Evolutionary conservation across 2,888 invertebrate species (phyloP).

Genomic region (Rotaria magnacalcarata): DNA sequence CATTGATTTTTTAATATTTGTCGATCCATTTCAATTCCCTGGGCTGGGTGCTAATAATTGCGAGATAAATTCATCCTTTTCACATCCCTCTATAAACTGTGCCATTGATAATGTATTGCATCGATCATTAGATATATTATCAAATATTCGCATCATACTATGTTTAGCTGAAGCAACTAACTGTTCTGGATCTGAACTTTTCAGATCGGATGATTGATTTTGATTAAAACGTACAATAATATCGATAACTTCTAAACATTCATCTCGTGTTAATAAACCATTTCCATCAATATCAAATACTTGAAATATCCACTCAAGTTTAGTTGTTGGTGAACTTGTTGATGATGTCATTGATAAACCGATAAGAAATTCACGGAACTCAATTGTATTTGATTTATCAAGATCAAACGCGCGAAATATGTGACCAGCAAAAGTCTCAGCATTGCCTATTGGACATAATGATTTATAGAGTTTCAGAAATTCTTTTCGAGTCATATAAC

Average conservation of each 20-base stretch:
- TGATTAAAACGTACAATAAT: not conserved
- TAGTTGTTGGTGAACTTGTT: not conserved
- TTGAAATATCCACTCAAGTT: conserved; percentile 11
- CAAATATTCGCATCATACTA: not conserved
- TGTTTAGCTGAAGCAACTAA: not conserved
- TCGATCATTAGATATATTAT: not conserved
- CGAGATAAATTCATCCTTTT: not conserved
- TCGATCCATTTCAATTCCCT: not conserved
- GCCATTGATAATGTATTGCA: not conserved
- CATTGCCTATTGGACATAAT: not conserved
- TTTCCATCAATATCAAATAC: conserved; percentile 33
- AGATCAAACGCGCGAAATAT: conserved; percentile 19
- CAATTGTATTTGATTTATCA: not conserved
- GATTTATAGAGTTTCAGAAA: not conserved
- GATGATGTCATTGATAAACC: not conserved
- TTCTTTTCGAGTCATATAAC: not conserved
- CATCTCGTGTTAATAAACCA: not conserved
- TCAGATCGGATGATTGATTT: not conserved
- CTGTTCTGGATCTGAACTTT: not conserved
- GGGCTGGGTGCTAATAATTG: not conserved
- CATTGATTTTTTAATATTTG: not conserved
- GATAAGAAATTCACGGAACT: conserved; percentile 21
- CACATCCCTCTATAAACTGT: not conserved
- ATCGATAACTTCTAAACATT: conserved; percentile 20
- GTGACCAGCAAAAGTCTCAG: not conserved